phyloP scores from a whole-genome alignment of 1,140 invertebrate species.

The Pseudomyrmex flavicornis region DNA sequence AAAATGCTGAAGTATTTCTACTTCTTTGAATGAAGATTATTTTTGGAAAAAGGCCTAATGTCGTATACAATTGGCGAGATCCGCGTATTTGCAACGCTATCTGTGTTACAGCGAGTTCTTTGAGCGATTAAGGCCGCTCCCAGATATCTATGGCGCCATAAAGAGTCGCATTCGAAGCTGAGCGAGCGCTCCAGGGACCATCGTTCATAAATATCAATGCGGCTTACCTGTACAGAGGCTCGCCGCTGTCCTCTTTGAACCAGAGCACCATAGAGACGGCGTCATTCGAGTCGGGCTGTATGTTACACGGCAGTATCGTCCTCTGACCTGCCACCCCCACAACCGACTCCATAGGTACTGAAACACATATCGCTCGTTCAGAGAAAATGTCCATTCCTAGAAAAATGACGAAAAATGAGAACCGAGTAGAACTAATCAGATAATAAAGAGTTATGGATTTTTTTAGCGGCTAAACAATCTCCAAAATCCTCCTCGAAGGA shows the following conservation, averaged over 20 bases:
- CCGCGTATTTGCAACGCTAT: background rate
- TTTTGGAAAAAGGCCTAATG: background rate
- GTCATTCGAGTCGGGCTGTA: conserved; percentile 91
- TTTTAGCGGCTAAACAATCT: background rate
- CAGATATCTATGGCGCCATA: conserved; percentile 46
- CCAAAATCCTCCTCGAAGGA: background rate
- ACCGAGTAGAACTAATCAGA: conserved; percentile 5
- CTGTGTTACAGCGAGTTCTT: conserved; percentile 9
- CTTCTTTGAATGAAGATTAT: background rate
- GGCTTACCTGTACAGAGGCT: conserved; percentile 93
- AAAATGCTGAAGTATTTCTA: background rate
- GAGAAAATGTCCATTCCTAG: conserved; percentile 8
- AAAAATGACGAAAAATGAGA: conserved; percentile 47
- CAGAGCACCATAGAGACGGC: conserved; percentile 94
- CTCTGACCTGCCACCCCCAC: conserved; percentile 92
- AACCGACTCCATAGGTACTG: conserved; percentile 92
- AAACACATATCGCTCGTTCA: conserved; percentile 76
- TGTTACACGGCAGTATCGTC: conserved; percentile 92
- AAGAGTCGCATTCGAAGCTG: conserved; percentile 25
- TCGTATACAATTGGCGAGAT: background rate
- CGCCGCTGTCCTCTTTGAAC: conserved; percentile 93
- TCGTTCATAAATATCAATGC: conserved; percentile 68
- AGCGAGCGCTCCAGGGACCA: conserved; percentile 38
- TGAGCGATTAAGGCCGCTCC: conserved; percentile 35
- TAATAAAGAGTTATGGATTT: conserved; percentile 41